Evolutionary conservation across 2,888 invertebrate species (phyloP).

Genomic region (Sturmia bella): DNA sequence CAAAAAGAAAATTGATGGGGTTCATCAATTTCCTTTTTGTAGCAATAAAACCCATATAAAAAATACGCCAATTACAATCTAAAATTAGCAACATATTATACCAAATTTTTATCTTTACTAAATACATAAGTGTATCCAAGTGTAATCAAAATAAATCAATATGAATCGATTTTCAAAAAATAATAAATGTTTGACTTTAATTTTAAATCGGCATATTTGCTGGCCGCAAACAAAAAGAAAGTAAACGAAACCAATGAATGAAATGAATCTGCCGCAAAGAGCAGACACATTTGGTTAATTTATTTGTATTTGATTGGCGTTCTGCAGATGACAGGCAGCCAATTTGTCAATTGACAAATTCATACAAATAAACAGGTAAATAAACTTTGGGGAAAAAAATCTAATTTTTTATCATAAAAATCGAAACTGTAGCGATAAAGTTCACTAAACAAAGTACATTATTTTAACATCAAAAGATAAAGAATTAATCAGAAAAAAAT

Average conservation of each 20-base stretch:
- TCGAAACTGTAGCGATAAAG: not conserved
- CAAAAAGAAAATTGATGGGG: not conserved
- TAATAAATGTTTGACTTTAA: no score
- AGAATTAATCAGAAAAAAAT: no score
- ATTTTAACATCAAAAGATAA: no score
- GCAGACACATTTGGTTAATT: constrained; percentile 10
- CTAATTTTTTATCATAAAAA: not conserved
- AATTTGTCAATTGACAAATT: constrained; percentile 28
- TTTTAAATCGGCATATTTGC: not conserved
- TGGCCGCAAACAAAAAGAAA: not conserved
- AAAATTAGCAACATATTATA: no score
- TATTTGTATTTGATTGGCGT: constrained; percentile 30
- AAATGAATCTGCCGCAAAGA: constrained; percentile 21
- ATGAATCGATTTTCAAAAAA: no score
- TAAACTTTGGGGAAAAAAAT: not conserved
- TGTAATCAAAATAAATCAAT: no score
- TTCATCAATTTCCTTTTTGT: no score
- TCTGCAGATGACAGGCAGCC: constrained; percentile 10
- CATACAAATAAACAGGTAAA: constrained; percentile 22
- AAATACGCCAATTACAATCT: no score
- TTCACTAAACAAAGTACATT: not conserved
- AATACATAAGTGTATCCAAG: no score
- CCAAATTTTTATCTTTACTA: no score
- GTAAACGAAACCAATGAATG: constrained; percentile 26
- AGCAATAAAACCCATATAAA: no score